Conservation (phyloP, 2,113 vertebrate species). For the Corythaixoides concolor region DNA sequence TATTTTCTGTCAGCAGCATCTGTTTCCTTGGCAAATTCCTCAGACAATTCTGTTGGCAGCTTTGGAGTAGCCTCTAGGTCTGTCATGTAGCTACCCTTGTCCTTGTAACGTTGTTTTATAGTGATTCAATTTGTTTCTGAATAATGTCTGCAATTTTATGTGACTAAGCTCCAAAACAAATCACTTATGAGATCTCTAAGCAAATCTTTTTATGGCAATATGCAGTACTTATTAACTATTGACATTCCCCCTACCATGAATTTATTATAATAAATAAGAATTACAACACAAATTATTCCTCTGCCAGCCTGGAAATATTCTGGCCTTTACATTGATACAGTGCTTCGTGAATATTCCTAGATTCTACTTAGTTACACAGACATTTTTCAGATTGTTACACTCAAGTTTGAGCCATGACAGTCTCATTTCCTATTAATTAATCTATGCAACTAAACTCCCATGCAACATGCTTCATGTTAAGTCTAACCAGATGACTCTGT, state of each 20-base stretch:
- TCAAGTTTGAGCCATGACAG: neutral
- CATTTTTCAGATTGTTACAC: neutral
- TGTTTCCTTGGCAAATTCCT: slow-evolving; percentile 36
- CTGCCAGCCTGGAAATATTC: neutral
- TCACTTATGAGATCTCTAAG: slow-evolving; percentile 37
- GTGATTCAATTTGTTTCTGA: slow-evolving; percentile 61
- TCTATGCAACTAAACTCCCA: neutral
- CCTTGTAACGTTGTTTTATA: neutral
- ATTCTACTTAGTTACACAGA: neutral
- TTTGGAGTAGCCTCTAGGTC: slow-evolving; percentile 11
- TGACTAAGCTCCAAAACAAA: slow-evolving; percentile 48
- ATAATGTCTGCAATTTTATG: slow-evolving; percentile 49
- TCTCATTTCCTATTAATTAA: neutral
- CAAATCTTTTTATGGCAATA: slow-evolving; percentile 2
- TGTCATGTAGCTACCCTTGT: slow-evolving; percentile 6
- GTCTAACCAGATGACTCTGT: neutral
- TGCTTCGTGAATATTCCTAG: neutral
- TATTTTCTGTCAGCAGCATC: slow-evolving; percentile 16
- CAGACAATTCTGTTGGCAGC: neutral
- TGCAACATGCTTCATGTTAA: neutral
- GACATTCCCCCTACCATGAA: neutral
- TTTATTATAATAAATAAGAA: slow-evolving; percentile 37
- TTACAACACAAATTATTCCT: neutral
- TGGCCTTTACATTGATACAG: neutral
- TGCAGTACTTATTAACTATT: slow-evolving; percentile 31